Evolutionary conservation across 2,113 vertebrate genomes (phyloP).

Genomic region (Pluvialis apricaria): DNA sequence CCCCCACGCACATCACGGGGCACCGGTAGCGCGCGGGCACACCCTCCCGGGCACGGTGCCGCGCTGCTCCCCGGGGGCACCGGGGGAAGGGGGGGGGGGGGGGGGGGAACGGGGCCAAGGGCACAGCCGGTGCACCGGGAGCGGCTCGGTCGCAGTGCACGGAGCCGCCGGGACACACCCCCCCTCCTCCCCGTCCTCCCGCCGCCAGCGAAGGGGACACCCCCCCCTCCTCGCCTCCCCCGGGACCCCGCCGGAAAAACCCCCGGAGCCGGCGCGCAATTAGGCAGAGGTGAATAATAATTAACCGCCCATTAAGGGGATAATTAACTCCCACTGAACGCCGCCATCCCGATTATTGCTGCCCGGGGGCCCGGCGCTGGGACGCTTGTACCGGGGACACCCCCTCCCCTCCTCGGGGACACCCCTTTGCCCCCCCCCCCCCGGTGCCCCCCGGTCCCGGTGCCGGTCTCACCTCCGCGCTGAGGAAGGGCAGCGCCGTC

Average conservation of each 20-base stretch:
- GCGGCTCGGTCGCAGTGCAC: neutral
- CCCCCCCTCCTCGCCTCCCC: neutral
- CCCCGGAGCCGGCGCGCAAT: neutral
- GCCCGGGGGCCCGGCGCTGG: neutral
- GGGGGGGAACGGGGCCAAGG: neutral
- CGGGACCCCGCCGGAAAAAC: neutral
- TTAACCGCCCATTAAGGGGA: conserved; percentile 43
- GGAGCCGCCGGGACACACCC: neutral
- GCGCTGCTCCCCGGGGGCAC: neutral
- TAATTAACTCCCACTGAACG: conserved; percentile 27
- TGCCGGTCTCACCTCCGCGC: conserved; percentile 49
- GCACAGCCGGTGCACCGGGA: neutral
- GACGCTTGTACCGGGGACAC: neutral
- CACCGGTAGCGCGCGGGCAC: neutral
- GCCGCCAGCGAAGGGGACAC: neutral
- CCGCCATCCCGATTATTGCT: neutral
- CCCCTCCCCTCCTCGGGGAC: neutral
- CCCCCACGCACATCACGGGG: neutral
- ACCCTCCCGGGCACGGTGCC: neutral
- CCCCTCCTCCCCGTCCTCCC: neutral
- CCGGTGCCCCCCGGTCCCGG: neutral
- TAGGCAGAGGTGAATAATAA: conserved; percentile 42
- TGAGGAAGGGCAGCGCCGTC: conserved; percentile 31
- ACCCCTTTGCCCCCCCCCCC: neutral
- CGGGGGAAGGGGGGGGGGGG: neutral